A percentile compares a stretch with the other conserved stretches of the same genome.
These are phyloP conservation scores for Agrochola lota DNA, from an alignment of 2,888 invertebrate genomes.

Conservation along the genomic window DNA sequence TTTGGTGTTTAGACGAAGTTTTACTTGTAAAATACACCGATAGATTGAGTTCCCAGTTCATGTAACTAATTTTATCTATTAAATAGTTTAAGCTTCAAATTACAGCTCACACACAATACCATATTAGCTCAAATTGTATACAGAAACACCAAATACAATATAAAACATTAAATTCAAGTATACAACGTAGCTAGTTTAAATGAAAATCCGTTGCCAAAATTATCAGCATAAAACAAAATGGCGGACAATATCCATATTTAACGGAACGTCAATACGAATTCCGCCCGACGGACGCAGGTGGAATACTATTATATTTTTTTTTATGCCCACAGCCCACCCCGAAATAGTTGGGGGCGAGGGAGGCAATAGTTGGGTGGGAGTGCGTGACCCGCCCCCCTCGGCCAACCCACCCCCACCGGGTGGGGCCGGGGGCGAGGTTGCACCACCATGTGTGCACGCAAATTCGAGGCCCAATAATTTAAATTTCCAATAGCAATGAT, in stretches of 20 bases:
- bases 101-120: neutral
- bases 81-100: neutral
- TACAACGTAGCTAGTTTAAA: conserved; percentile 60
- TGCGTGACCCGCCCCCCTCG: conserved; percentile 81
- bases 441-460: conserved; percentile 89
- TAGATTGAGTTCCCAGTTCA: neutral
- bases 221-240: conserved; percentile 84
- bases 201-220: conserved; percentile 69
- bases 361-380: conserved; percentile 81
- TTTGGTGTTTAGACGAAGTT: conserved; percentile 36
- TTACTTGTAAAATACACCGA: neutral
- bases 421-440: conserved; percentile 70
- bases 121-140: conserved; percentile 12
- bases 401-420: conserved; percentile 63
- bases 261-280: conserved; percentile 85
- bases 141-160: conserved; percentile 23
- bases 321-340: conserved; percentile 86
- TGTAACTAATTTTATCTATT: neutral
- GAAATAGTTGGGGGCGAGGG: conserved; percentile 86
- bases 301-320: conserved; percentile 88
- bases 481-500: conserved; percentile 88
- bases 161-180: conserved; percentile 46
- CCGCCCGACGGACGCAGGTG: conserved; percentile 86
- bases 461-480: conserved; percentile 89
- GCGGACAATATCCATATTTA: conserved; percentile 84